Evolutionary conservation across 2,888 invertebrate species (phyloP).

Genomic region (Cryptus viduatorius): DNA sequence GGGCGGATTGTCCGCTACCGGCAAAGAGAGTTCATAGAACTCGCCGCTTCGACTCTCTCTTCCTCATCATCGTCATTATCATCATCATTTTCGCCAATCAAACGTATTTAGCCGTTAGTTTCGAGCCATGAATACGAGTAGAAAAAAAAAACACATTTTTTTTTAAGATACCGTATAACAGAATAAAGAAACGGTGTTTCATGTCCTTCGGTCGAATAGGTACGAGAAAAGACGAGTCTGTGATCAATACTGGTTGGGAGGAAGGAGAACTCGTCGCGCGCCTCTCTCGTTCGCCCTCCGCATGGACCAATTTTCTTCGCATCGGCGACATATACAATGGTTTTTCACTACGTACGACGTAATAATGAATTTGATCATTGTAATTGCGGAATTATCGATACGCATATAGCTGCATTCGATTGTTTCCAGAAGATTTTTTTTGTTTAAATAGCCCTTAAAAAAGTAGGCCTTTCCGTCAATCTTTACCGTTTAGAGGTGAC

Average conservation of each 20-base stretch:
- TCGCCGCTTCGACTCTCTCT: constrained; percentile 49
- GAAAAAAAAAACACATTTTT: background rate
- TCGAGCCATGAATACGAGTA: background rate
- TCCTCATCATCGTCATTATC: constrained; percentile 44
- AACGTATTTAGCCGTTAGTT: constrained; percentile 22
- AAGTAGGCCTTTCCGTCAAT: too few relatives aligned
- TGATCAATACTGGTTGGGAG: constrained; percentile 76
- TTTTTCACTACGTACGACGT: background rate
- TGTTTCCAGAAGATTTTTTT: background rate
- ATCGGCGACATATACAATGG: too few relatives aligned
- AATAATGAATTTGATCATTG: background rate
- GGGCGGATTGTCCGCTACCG: constrained; percentile 59
- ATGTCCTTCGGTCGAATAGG: constrained; percentile 16
- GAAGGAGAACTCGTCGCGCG: constrained; percentile 63
- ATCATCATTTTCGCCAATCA: constrained; percentile 56
- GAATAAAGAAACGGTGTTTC: constrained; percentile 6
- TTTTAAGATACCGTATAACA: background rate
- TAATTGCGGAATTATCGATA: background rate
- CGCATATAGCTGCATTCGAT: too few relatives aligned
- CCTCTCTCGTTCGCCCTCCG: constrained; percentile 44
- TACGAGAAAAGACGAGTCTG: constrained; percentile 68
- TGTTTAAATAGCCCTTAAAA: too few relatives aligned
- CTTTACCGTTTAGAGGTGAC: too few relatives aligned
- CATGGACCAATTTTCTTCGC: constrained; percentile 71
- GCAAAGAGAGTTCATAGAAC: constrained; percentile 58